Conservation (phyloP, 2,888 invertebrate species). For the Apodemia zela region DNA sequence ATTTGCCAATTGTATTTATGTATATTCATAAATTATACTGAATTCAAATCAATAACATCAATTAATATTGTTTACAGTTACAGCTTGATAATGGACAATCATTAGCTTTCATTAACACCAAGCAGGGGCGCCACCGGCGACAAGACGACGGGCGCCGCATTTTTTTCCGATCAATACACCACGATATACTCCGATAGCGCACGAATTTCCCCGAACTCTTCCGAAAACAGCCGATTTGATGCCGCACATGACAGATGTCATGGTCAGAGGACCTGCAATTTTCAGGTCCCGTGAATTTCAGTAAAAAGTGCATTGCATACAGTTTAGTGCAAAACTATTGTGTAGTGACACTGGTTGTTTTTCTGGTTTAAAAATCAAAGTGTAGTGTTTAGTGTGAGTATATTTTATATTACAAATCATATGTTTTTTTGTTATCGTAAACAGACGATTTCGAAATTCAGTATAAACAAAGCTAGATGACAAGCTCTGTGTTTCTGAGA, state of each 20-base stretch:
- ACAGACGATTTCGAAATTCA: neutral
- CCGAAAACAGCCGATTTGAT: constrained; percentile 34
- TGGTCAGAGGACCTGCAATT: constrained; percentile 64
- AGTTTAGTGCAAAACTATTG: constrained; percentile 39
- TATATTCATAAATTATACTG: too few relatives aligned
- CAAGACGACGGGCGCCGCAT: constrained; percentile 67
- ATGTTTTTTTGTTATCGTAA: constrained; percentile 3
- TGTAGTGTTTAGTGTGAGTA: constrained; percentile 58
- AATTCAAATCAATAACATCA: constrained; percentile 68
- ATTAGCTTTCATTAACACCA: constrained; percentile 70
- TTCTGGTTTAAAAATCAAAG: constrained; percentile 32
- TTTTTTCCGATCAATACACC: constrained; percentile 56
- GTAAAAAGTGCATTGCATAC: constrained; percentile 40
- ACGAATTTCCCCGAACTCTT: constrained; percentile 35
- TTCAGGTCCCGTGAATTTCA: constrained; percentile 64
- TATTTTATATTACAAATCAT: constrained; percentile 4
- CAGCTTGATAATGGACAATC: constrained; percentile 73
- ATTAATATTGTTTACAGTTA: constrained; percentile 67
- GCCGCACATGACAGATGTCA: constrained; percentile 74
- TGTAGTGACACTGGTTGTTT: constrained; percentile 43
- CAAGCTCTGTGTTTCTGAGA: neutral
- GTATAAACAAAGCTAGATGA: neutral
- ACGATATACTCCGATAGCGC: constrained; percentile 39
- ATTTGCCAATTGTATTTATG: too few relatives aligned
- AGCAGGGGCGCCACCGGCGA: constrained; percentile 70